Base-by-base conservation (phyloP, 2,797 vertebrate species). In the Cuculus canorus region DNA sequence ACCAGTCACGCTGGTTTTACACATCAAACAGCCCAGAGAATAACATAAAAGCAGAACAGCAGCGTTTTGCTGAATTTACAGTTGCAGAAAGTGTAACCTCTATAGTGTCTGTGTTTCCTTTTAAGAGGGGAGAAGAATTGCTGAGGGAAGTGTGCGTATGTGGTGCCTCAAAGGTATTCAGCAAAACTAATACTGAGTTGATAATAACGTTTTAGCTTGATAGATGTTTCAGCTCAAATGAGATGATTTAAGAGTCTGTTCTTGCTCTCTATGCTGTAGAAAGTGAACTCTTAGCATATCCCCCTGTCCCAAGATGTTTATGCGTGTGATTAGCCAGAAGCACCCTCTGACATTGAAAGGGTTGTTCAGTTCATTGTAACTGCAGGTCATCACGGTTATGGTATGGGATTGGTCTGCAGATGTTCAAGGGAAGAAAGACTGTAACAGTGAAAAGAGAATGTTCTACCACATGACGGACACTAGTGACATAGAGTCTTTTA, bases 401-500 rank as follows among this genome's bases (percentile, higher is more conserved):
- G 3, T 5, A 2, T 13, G 37, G 41, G n/a, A 54, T 27, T 30
- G 1, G 17, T 4, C 60, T n/a, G 14, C 10, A 37, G 50, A 65
- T 33, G 4, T 10, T 5, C 3, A 2, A 19, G 43, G 33, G 64
- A 37, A 28, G 48, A 48, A 16, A 30, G 35, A 3, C 5, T 5
- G 0, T 6, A 23, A 25, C 0, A 13, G 35, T 3, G n/a, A 33
- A 19, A 79, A 85, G 33, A 3, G 39, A 9, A 14, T 9, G 5
- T 61, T 16, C n/a, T 14, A 6, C 41, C n/a, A 9, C 14, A 8
- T 17, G 53, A 32, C 53, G 7, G 1, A 0, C 5, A 0, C 35
- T 14, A 43, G 4, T 24, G 18, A 14, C 30, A 64, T 19, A 48
- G 17, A 25, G 19, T n/a, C 39, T 75, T 79, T 50, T 24, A 48